Evolutionary conservation across 1,140 invertebrate genomes (phyloP).

Genomic region (Drosophila malerkotliana): DNA sequence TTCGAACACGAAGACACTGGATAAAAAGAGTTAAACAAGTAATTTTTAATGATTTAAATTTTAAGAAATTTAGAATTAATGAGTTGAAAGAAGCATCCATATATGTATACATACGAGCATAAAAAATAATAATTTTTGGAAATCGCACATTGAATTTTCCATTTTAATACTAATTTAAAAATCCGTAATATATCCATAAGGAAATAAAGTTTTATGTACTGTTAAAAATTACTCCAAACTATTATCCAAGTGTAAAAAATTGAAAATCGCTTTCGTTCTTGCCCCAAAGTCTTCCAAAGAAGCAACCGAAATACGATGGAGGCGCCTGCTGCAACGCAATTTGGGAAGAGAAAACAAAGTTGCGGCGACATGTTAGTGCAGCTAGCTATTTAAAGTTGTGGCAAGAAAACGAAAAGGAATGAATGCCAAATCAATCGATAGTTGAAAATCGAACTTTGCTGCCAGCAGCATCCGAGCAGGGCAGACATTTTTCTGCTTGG

Average conservation of each 20-base stretch:
- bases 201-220: no score
- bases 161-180: no score
- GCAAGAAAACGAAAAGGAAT: constrained; percentile 27
- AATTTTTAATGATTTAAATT: no score
- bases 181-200: not conserved
- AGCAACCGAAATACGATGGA: constrained; percentile 15
- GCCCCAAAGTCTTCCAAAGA: constrained; percentile 9
- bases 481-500: constrained; percentile 77
- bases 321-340: constrained; percentile 48
- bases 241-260: not conserved
- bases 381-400: constrained; percentile 42
- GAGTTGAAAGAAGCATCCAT: no score
- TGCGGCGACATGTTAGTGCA: constrained; percentile 50
- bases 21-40: not conserved
- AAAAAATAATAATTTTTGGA: no score
- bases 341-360: constrained; percentile 53
- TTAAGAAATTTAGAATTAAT: no score
- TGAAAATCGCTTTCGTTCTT: not conserved
- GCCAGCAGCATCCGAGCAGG: constrained; percentile 22
- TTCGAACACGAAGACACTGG: not conserved
- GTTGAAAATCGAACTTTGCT: constrained; percentile 61
- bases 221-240: not conserved
- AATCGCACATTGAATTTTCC: no score
- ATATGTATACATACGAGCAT: no score
- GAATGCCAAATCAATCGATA: constrained; percentile 71